phyloP scores from a whole-genome alignment of 2,113 vertebrate genomes.

The Tyto alba region DNA sequence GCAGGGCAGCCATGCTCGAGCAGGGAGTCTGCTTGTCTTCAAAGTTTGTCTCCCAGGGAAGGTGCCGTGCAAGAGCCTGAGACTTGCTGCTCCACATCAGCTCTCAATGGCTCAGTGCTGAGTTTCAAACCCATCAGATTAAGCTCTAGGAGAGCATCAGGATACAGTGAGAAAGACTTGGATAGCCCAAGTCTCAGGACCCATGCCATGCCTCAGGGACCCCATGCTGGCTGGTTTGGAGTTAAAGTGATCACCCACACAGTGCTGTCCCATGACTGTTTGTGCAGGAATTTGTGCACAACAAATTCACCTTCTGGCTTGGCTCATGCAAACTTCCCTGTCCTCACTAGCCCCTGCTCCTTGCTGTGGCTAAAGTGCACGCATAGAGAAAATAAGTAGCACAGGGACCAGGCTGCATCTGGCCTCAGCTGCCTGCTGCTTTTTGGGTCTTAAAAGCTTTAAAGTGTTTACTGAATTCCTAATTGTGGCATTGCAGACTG shows the following conservation, averaged over 20 bases:
- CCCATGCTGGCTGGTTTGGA: fast-evolving
- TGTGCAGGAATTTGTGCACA: neutral
- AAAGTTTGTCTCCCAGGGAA: neutral
- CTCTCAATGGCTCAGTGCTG: neutral
- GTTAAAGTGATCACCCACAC: neutral
- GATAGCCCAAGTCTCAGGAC: neutral
- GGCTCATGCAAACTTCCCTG: neutral
- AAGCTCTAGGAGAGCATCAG: neutral
- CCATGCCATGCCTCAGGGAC: neutral
- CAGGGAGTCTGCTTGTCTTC: neutral
- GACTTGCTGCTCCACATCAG: neutral
- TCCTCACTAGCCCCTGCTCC: neutral
- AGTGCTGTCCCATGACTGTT: neutral
- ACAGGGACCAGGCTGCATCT: neutral
- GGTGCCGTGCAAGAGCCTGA: neutral
- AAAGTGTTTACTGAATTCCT: neutral
- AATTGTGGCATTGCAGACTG: neutral
- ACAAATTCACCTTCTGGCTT: neutral
- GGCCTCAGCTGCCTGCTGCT: neutral
- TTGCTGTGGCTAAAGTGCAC: neutral
- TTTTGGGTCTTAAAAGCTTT: neutral
- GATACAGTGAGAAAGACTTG: neutral
- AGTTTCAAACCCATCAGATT: neutral
- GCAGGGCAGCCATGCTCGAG: fast-evolving
- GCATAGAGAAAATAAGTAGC: neutral